Conservation (phyloP, 1,140 invertebrate genomes). For the Mya arenaria region DNA sequence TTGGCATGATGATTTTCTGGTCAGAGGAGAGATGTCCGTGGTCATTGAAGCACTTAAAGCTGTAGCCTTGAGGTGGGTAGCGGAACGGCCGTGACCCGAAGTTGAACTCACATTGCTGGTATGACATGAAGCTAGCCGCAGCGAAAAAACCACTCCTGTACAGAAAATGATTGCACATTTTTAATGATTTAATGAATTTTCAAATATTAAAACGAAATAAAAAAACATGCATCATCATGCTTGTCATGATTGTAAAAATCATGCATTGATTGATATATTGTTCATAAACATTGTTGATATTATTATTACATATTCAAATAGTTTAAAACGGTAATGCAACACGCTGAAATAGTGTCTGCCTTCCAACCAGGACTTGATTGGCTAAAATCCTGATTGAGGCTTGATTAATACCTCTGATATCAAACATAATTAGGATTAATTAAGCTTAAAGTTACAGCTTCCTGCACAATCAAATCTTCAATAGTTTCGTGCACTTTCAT, state of each 20-base stretch:
- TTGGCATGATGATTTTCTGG: conserved; percentile 78
- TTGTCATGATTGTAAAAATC: too few species aligned
- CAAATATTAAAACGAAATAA: background rate
- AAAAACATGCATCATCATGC: too few species aligned
- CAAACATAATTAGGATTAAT: too few species aligned
- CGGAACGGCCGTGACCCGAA: conserved; percentile 92
- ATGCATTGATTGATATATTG: too few species aligned
- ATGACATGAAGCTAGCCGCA: conserved; percentile 97
- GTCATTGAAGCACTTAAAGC: conserved; percentile 90
- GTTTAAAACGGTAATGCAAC: background rate
- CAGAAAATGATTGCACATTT: conserved; percentile 52
- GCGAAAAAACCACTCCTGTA: conserved; percentile 93
- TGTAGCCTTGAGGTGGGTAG: conserved; percentile 87
- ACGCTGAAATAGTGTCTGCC: background rate
- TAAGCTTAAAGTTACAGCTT: too few species aligned
- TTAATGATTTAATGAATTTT: background rate
- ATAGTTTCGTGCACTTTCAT: too few species aligned
- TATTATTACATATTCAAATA: background rate
- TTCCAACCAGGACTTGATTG: too few species aligned
- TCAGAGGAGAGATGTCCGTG: conserved; percentile 85
- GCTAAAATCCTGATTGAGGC: too few species aligned
- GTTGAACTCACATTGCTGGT: conserved; percentile 97
- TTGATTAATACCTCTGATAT: too few species aligned
- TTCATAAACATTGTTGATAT: too few species aligned
- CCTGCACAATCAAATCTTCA: too few species aligned